Evolutionary conservation across 2,888 invertebrate genomes (phyloP).

Genomic region (Rhingia campestris): DNA sequence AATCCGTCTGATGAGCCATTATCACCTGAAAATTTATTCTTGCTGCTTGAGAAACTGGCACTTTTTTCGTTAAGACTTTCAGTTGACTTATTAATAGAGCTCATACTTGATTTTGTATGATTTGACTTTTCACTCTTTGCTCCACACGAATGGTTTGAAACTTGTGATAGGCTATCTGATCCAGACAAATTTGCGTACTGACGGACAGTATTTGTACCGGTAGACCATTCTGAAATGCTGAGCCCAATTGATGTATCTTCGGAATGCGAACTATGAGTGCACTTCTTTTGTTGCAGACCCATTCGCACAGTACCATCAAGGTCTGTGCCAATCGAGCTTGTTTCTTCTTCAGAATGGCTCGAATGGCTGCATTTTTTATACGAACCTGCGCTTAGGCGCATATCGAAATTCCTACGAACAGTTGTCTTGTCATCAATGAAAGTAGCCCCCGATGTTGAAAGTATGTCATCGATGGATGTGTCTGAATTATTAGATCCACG

Average conservation of each 20-base stretch:
- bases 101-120: conserved; percentile 84
- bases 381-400: conserved; percentile 84
- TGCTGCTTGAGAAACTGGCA: conserved; percentile 79
- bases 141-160: conserved; percentile 85
- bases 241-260: conserved; percentile 94
- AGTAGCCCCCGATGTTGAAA: conserved; percentile 84
- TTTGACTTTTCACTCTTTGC: conserved; percentile 86
- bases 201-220: conserved; percentile 92
- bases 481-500: conserved; percentile 86
- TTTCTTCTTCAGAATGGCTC: conserved; percentile 89
- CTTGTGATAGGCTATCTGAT: conserved; percentile 85
- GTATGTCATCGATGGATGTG: conserved; percentile 86
- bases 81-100: conserved; percentile 85
- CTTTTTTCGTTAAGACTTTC: conserved; percentile 83
- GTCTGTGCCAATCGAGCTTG: conserved; percentile 90
- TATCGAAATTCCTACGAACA: conserved; percentile 82
- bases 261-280: conserved; percentile 92
- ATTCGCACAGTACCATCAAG: conserved; percentile 92
- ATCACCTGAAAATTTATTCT: conserved; percentile 81
- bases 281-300: conserved; percentile 90
- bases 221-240: conserved; percentile 94
- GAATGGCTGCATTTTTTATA: conserved; percentile 87
- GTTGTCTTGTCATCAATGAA: conserved; percentile 85
- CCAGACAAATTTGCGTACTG: conserved; percentile 90
- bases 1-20: conserved; percentile 82